Conservation (phyloP, 2,113 vertebrate genomes). For the Dinomys branickii region DNA sequence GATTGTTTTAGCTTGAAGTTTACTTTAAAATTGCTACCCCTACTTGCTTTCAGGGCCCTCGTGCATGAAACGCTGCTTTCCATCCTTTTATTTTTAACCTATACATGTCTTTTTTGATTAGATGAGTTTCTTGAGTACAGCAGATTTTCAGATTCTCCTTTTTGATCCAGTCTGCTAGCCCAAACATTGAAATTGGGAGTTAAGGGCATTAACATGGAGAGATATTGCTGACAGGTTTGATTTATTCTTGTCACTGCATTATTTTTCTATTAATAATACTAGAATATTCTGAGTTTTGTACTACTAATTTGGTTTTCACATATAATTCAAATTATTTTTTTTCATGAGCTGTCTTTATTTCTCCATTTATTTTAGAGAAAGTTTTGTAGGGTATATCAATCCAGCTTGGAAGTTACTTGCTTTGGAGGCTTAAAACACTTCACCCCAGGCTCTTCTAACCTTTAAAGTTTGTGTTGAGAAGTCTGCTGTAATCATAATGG, state of each 20-base stretch:
- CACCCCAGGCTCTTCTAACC: background rate
- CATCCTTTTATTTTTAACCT: background rate
- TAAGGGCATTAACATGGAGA: background rate
- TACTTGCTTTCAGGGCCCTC: background rate
- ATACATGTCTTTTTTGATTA: background rate
- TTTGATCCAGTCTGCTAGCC: background rate
- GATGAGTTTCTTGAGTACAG: background rate
- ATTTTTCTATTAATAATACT: background rate
- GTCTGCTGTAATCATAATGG: background rate
- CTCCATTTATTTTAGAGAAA: background rate
- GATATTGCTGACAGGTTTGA: background rate
- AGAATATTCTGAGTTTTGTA: background rate
- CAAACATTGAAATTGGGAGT: background rate
- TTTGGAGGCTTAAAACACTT: background rate
- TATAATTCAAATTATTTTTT: background rate
- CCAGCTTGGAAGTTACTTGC: background rate
- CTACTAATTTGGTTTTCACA: background rate
- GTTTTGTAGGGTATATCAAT: background rate
- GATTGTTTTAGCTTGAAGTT: background rate
- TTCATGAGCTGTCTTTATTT: background rate
- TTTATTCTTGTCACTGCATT: background rate
- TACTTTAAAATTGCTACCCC: background rate
- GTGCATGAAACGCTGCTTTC: background rate
- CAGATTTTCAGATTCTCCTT: background rate
- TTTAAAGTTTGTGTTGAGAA: background rate